These are phyloP conservation scores for Staurois parvus DNA, from an alignment of 2,797 vertebrate species.

Conservation along the genomic window DNA sequence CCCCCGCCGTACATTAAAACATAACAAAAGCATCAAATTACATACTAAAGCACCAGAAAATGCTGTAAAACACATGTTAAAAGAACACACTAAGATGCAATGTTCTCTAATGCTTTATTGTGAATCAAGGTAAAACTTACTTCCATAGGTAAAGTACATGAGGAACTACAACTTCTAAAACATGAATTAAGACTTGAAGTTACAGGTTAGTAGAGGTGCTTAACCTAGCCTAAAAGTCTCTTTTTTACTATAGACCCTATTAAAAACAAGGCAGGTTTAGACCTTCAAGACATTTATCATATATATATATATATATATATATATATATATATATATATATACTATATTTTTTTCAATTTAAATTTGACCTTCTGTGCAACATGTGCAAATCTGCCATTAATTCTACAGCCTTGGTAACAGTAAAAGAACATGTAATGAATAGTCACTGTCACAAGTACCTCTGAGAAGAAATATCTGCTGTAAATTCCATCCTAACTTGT, in stretches of 20 bases:
- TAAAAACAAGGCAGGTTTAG: neutral
- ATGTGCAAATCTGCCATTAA: neutral
- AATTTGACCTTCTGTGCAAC: neutral
- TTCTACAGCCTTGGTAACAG: neutral
- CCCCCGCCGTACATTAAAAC: no score
- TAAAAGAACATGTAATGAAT: neutral
- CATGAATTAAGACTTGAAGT: neutral
- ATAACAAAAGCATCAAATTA: no score
- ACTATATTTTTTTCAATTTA: neutral
- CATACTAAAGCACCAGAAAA: no score
- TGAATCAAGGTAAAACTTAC: neutral
- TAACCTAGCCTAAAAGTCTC: neutral
- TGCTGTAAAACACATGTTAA: no score
- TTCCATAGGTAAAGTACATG: neutral
- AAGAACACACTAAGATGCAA: no score
- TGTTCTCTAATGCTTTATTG: neutral
- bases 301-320: no score
- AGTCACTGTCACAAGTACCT: neutral
- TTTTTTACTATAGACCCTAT: neutral
- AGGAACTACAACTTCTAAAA: neutral
- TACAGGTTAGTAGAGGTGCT: neutral
- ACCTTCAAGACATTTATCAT: neutral
- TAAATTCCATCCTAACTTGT: neutral
- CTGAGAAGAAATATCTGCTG: neutral
- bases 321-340: no score